Base-by-base conservation (phyloP, 2,113 vertebrate genomes). In the Megaceryle maxima region DNA sequence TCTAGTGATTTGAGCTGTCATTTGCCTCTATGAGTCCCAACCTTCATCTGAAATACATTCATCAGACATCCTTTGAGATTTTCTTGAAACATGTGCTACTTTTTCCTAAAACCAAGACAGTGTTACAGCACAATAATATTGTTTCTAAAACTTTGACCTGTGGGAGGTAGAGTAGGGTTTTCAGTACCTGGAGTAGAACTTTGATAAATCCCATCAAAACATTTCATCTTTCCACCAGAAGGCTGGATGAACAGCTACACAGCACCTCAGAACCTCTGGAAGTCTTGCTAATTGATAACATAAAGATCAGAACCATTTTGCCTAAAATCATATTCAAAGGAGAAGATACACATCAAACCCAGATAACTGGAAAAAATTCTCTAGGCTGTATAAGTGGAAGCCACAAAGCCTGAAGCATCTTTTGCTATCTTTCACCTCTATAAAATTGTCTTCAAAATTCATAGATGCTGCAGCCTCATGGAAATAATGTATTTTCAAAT, bases 361-460 rank as follows among this genome's bases (percentile, higher is more conserved):
- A 90, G 73, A 75, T n/a, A 86, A 75, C 85, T 92, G 67, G 56
- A 64, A 83, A 92, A 95, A 88, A 77, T 39, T 67, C 60, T 83
- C 46, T 28, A 68, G 69, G 64, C 83, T 81, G 8, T 60, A 10
- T 41, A 75, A 88, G 24, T 78, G 57, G 48, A 92, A 93, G 79
- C 43, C 73, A 68, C 76, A 90, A 70, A 72, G 85, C 90, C 75
- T 68, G 88, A 93, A 96, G 92, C 76, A 90, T 39, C 13, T 88
- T 96, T 84, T 86, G 59, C 63, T 77, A 75, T 86, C 68, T 88
- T 94, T 90, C 82, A 94, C 75, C 56, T 94, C 90, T 56, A 56
- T 33, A 44, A 87, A 85, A 88, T n/a, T 44, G 43, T 56, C 80
- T 92, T 92, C 80, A 83, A 59, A 93, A 90, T 79, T 88, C 76